Conservation (phyloP, 2,797 vertebrate species). For the Psittacula derbiana region DNA sequence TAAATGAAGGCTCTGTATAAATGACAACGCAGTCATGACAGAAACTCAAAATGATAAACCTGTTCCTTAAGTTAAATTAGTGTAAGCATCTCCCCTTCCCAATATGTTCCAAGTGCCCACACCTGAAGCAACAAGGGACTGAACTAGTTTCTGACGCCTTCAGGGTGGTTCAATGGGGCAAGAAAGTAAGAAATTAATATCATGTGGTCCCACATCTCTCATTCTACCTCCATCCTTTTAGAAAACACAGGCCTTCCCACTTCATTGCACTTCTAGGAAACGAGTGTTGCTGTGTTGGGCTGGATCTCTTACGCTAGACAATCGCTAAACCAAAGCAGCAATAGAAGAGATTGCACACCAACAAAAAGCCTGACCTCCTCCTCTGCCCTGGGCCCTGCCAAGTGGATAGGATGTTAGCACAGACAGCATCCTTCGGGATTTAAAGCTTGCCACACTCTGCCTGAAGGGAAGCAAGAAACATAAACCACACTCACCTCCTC, state of each 20-base stretch:
- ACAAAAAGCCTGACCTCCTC: neutral
- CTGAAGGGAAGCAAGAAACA: neutral
- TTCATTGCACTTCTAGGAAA: neutral
- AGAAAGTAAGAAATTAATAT: neutral
- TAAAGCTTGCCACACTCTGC: neutral
- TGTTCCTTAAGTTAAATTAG: neutral
- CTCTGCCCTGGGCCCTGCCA: neutral
- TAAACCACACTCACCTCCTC: constrained; percentile 86
- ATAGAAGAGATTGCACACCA: neutral
- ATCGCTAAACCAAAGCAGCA: neutral
- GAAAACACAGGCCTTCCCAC: neutral
- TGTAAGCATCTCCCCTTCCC: neutral
- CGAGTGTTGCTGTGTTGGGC: accelerated
- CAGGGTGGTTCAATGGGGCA: neutral
- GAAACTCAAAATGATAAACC: neutral
- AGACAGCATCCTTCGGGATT: neutral
- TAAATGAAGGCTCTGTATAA: neutral
- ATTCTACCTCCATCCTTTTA: neutral
- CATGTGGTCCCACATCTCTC: neutral
- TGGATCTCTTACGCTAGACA: neutral
- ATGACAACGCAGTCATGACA: neutral
- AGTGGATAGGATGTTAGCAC: neutral
- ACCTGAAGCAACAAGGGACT: neutral
- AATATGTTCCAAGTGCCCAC: neutral
- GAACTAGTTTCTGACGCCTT: neutral